phyloP scores from a whole-genome alignment of 2,888 invertebrate species.

The Itoplectis maculator region DNA sequence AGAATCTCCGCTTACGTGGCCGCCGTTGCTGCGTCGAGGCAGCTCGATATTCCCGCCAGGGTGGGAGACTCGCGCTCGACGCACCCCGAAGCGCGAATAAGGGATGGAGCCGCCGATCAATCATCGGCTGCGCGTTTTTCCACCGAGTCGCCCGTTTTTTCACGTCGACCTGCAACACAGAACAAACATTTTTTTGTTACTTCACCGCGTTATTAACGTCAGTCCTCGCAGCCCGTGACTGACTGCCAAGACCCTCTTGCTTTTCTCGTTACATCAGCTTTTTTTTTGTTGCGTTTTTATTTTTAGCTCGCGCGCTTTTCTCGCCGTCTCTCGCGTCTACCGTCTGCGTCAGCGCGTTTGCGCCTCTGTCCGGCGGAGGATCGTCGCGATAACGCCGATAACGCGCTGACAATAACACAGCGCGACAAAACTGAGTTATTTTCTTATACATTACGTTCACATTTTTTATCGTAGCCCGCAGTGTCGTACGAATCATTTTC shows the following conservation, averaged over 20 bases:
- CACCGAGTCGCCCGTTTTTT: conserved; percentile 67
- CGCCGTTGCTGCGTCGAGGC: conserved; percentile 64
- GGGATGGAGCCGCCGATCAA: conserved; percentile 82
- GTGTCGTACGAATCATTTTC: no score
- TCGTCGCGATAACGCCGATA: conserved; percentile 14
- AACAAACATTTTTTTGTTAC: conserved; percentile 82
- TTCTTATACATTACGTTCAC: no score
- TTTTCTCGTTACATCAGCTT: conserved; percentile 66
- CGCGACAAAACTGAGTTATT: not conserved
- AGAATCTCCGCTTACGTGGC: conserved; percentile 76
- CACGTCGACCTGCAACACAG: conserved; percentile 80
- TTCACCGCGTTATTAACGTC: conserved; percentile 84
- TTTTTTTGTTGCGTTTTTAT: no score
- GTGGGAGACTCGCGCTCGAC: conserved; percentile 49
- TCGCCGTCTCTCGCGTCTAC: conserved; percentile 36
- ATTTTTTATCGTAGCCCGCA: no score
- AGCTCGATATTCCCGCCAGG: conserved; percentile 70
- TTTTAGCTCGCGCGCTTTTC: conserved; percentile 21
- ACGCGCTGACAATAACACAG: not conserved
- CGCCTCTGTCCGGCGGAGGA: conserved; percentile 12
- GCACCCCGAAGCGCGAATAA: conserved; percentile 69
- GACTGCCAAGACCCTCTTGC: conserved; percentile 67
- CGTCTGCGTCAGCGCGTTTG: conserved; percentile 50
- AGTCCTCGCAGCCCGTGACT: conserved; percentile 70
- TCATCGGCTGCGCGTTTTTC: conserved; percentile 76